Evolutionary conservation across 2,888 invertebrate genomes (phyloP).

Genomic region (Parnassius mnemosyne): DNA sequence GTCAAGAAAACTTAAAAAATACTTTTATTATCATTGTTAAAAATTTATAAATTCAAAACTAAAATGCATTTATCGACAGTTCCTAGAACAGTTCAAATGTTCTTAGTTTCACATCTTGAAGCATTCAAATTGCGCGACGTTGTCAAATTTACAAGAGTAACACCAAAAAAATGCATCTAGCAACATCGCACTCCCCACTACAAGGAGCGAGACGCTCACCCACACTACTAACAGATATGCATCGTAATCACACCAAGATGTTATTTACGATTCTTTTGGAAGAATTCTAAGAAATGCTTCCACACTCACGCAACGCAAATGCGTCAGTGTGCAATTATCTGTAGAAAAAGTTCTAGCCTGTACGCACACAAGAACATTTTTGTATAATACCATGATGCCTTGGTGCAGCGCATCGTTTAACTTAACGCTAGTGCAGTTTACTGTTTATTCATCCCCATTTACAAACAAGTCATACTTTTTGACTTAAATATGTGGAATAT

Average conservation of each 20-base stretch:
- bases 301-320: constrained; percentile 30
- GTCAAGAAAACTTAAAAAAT: too few species aligned
- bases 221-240: constrained; percentile 25
- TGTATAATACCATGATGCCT: constrained; percentile 48
- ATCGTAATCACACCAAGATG: constrained; percentile 25
- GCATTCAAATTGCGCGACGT: constrained; percentile 66
- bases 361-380: constrained; percentile 42
- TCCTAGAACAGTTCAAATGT: too few species aligned
- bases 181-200: constrained; percentile 62
- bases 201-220: constrained; percentile 30
- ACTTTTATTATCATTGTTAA: too few species aligned
- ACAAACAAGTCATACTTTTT: too few species aligned
- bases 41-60: too few species aligned
- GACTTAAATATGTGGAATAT: too few species aligned
- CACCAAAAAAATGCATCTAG: constrained; percentile 68
- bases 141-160: constrained; percentile 68
- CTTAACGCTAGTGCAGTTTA: background rate
- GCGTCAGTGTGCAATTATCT: constrained; percentile 39
- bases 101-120: constrained; percentile 23
- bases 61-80: too few species aligned
- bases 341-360: constrained; percentile 53
- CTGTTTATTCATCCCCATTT: too few species aligned
- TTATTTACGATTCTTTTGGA: constrained; percentile 30
- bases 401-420: constrained; percentile 34
- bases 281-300: constrained; percentile 36